These are phyloP conservation scores for Spermophilus dauricus DNA, from an alignment of 2,113 vertebrate species.

Conservation along the genomic window DNA sequence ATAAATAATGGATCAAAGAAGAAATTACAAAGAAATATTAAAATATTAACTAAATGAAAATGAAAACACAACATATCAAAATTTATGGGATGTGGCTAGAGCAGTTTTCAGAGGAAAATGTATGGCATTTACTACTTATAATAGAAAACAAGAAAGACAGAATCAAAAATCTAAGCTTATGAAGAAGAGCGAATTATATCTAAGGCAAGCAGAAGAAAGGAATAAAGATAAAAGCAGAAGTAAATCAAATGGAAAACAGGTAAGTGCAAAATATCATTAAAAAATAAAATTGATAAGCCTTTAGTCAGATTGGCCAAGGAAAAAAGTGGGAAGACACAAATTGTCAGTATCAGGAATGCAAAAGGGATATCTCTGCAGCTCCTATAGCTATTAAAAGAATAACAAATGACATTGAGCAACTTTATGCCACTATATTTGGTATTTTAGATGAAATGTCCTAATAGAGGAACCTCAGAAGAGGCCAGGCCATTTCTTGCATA, in stretches of 20 bases:
- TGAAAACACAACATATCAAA: conserved; percentile 45
- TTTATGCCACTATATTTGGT: neutral
- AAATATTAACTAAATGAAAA: conserved; percentile 19
- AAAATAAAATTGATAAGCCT: conserved; percentile 6
- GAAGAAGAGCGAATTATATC: conserved; percentile 28
- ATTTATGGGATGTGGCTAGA: neutral
- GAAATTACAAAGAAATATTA: conserved; percentile 4
- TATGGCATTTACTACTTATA: neutral
- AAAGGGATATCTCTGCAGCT: neutral
- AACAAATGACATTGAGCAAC: neutral
- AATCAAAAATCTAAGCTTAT: conserved; percentile 15
- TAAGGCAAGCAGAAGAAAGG: neutral
- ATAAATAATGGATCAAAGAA: neutral
- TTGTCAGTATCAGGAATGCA: neutral
- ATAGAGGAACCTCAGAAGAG: neutral
- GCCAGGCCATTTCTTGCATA: neutral
- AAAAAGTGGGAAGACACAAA: conserved; percentile 27
- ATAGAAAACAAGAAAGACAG: conserved; percentile 41
- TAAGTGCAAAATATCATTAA: neutral
- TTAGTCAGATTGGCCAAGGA: neutral
- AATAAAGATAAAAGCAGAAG: conserved; percentile 28
- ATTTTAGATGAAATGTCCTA: conserved; percentile 1
- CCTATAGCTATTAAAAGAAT: neutral
- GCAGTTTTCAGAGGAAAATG: conserved; percentile 7
- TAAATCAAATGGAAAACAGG: neutral